Evolutionary conservation across 2,113 vertebrate genomes (phyloP).

Genomic region (Tachuris rubrigastra): DNA sequence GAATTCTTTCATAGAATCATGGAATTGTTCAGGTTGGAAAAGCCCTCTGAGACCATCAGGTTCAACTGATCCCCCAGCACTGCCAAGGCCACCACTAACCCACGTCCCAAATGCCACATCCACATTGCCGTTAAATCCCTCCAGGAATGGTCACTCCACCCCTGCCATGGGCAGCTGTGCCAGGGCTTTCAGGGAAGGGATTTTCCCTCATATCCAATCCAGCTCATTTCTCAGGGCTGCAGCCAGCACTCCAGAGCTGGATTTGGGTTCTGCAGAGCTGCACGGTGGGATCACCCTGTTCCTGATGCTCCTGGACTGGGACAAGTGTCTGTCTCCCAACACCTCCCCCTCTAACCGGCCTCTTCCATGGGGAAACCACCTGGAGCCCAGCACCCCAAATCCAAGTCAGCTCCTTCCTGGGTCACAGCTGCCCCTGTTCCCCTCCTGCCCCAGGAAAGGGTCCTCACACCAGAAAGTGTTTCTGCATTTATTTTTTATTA

Average conservation of each 20-base stretch:
- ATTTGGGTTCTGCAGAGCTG: not conserved
- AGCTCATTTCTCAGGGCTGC: not conserved
- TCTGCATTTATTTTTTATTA: conserved; percentile 68
- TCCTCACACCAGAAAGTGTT: not conserved
- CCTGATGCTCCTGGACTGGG: not conserved
- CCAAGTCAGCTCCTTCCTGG: not conserved
- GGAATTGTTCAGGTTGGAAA: not conserved
- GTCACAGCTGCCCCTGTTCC: not conserved
- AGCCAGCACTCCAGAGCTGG: not conserved
- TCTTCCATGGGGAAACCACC: fast-evolving
- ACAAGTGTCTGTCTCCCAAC: fast-evolving
- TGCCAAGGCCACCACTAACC: not conserved
- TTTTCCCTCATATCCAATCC: not conserved
- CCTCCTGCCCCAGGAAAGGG: not conserved
- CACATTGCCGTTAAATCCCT: not conserved
- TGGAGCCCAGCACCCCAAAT: fast-evolving
- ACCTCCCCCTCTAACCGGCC: fast-evolving
- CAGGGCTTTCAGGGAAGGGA: too few relatives aligned
- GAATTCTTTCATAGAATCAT: fast-evolving
- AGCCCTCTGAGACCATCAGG: fast-evolving
- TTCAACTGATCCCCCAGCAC: not conserved
- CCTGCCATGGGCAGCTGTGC: too few relatives aligned
- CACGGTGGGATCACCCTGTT: fast-evolving
- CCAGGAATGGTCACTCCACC: not conserved
- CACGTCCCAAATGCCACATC: too few relatives aligned